These are phyloP conservation scores for Chymomyza amoena DNA, from an alignment of 2,888 invertebrate species.

Conservation along the genomic window DNA sequence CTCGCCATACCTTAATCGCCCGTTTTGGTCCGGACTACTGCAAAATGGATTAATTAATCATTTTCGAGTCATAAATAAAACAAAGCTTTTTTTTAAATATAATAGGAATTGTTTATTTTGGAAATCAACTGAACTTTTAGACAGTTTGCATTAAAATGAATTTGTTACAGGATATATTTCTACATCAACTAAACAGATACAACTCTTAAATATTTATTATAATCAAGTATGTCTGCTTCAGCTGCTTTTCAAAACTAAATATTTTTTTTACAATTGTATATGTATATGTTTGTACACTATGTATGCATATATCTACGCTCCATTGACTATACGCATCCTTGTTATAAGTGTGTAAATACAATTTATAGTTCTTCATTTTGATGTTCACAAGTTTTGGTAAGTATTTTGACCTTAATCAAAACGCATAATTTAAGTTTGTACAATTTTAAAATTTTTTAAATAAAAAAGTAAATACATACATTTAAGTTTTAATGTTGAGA, in stretches of 20 bases:
- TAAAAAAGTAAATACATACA: no score
- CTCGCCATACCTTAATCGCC: no score
- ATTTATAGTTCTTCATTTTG: not conserved
- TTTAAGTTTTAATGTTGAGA: no score
- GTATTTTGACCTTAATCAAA: not conserved
- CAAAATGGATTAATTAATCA: no score
- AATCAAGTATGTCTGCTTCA: slow-evolving; percentile 10
- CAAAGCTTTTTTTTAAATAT: slow-evolving; percentile 7
- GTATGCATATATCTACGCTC: not conserved
- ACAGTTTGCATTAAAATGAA: slow-evolving; percentile 19
- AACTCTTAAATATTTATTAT: slow-evolving; percentile 3
- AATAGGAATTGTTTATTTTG: slow-evolving; percentile 65
- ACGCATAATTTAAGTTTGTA: no score
- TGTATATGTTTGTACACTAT: not conserved
- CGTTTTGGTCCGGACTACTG: no score
- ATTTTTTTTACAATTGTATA: slow-evolving; percentile 2
- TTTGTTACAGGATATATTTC: slow-evolving; percentile 22
- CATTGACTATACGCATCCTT: not conserved
- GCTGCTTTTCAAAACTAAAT: slow-evolving; percentile 6
- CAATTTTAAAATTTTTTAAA: no score
- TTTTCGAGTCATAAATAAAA: not conserved
- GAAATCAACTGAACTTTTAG: slow-evolving; percentile 46
- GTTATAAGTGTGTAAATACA: slow-evolving; percentile 27
- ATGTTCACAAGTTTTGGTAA: not conserved
- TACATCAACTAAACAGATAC: slow-evolving; percentile 17